Conservation (phyloP, 2,888 invertebrate genomes). For the Charanyca ferruginea region DNA sequence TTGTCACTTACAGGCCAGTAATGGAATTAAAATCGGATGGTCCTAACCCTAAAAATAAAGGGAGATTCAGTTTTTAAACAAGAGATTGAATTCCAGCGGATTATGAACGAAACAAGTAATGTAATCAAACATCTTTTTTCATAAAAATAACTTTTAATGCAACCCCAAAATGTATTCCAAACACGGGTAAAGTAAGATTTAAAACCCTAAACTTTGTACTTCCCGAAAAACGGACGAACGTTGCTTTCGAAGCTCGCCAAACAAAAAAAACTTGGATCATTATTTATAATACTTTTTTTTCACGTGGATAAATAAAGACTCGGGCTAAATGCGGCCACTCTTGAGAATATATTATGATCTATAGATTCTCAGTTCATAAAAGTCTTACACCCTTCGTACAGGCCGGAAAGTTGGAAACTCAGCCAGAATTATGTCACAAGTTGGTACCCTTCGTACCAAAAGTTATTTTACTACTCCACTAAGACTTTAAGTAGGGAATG, state of each 20-base stretch:
- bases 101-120: conserved; percentile 7
- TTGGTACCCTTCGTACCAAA: conserved; percentile 73
- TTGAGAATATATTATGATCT: conserved; percentile 82
- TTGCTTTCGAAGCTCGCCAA: conserved; percentile 57
- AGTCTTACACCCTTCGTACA: conserved; percentile 56
- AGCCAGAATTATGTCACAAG: conserved; percentile 81
- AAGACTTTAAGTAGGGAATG: conserved; percentile 81
- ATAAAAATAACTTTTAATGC: conserved; percentile 45
- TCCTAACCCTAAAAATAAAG: neutral
- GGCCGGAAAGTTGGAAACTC: conserved; percentile 72
- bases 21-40: neutral
- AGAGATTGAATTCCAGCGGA: conserved; percentile 7
- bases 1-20: too few relatives aligned
- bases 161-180: conserved; percentile 59
- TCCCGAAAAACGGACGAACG: conserved; percentile 46
- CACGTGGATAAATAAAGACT: conserved; percentile 77
- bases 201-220: conserved; percentile 60
- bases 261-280: conserved; percentile 78
- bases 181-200: conserved; percentile 57
- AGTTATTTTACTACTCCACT: conserved; percentile 85
- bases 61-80: neutral
- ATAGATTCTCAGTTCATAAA: conserved; percentile 79
- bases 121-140: conserved; percentile 5
- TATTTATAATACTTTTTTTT: conserved; percentile 78
- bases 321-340: conserved; percentile 64